Base-by-base conservation (phyloP, 2,113 vertebrate genomes). In the Microtus montanus region DNA sequence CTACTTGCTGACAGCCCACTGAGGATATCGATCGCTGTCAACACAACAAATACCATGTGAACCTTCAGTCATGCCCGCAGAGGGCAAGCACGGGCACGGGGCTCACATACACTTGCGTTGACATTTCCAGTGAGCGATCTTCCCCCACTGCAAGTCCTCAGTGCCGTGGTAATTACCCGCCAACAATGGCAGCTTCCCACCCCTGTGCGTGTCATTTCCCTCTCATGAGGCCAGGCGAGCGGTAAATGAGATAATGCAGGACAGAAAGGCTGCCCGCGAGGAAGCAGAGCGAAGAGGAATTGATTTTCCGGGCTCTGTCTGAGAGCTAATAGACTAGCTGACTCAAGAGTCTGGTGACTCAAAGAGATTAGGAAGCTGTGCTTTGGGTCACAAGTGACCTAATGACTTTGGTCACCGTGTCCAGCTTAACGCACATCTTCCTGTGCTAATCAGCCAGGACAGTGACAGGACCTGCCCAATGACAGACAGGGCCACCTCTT, bases 311-410 rank as follows among this genome's bases (percentile, higher is more conserved):
- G 11, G 58, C 95, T 84, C 2, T 0, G 41, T 91, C 97, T 89
- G 90, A 35, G 35, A 77, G 77, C 73, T 94, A 61, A 96, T 52
- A 30, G 87, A 28, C 52, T 63, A 35, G 88, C 54, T 95, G 96
- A 92, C 89, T 68, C 91, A 89, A 79, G 73, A 30, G 91, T 73
- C 92, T 20, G 90, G 63, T 94, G 92, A 95, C 77, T 95, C 94
- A 92, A 26, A 84, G 73, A 22, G 78, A 82, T 1, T 14, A 85
- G 58, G 44, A 87, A 35, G 87, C 17, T 1, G 14, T 2, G 1
- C 44, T 17, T 44, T 20, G 10, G 22, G 80, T 49, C 89, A 24
- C 70, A 2, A 4, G 70, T 24, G 87, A 64, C 92, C 71, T 70
- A 44, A 77, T 14, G 89, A 11, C 44, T 52, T 47, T 3, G 30